Base-by-base conservation (phyloP, 2,888 invertebrate genomes). In the Pemphredon lugubris region DNA sequence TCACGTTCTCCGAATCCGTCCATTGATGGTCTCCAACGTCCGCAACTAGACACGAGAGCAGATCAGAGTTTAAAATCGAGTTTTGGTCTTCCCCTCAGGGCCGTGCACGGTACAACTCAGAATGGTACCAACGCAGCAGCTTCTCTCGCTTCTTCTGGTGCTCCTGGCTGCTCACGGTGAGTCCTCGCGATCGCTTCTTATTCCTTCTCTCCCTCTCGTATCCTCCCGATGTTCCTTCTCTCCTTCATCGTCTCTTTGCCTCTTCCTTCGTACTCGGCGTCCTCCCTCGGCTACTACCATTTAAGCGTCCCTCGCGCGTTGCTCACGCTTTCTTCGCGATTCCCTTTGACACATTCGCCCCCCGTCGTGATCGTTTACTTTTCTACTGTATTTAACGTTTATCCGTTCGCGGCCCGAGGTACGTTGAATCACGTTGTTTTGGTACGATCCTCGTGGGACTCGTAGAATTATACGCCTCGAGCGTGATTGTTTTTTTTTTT, bases 111-210 rank as follows among this genome's bases (percentile, higher is more conserved):
- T 32, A 47, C 18, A 39, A 73, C 57, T 73, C 75, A 84, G 74
- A 80, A 88, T 88, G 88, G 76, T 81, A 77, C 81, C 84, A 68
- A 77, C 80, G 63, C 82, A 84, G 82, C 73, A 78, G 65, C 77
- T 84, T 69, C 76, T 84, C 70, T 77, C 85, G 75, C 75, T 85
- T 74, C 81, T 88, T 68, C 71, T 89, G 73, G 73, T 88, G 69
- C 79, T 87, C 60, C 65, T 88, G 42, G 83, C 82, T 73, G 84
- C 83, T 20, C 83, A 85, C 65, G 88, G 89, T 89, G 80, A 89
- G 89, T 85, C 69, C 11, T 40, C 50, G n/a, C 34, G 30, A 14
- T 45, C 48, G 14, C 18, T 20, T 37, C n/a, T 45, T 13, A 16
- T 30, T 13, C 23, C 51, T 20, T 16, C 42, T 42, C 11, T 40